Base-by-base conservation (phyloP, 1,140 invertebrate genomes). In the Orchesella cincta region DNA sequence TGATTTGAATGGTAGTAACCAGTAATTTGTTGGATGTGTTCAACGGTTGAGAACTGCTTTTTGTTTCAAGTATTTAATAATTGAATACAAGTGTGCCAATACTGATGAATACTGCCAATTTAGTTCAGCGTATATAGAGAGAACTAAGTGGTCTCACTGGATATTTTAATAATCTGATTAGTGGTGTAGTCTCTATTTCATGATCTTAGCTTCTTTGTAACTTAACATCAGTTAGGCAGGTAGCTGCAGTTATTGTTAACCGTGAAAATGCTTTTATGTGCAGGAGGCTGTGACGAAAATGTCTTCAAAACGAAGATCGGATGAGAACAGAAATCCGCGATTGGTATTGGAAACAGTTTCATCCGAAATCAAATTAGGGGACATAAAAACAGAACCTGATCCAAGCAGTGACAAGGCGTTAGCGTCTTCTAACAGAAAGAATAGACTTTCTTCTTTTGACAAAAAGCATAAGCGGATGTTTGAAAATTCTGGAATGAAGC, bases 401-500 rank as follows among this genome's bases (percentile, higher is more conserved):
- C n/a, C n/a, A n/a, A n/a, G n/a, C n/a, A n/a, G n/a, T 12, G 20
- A 46, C 39, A 46, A 20, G 20, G 39, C 39, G 39, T 46, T 46
- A 46, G 20, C 39, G 20, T 20, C 8, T 8, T 67, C 62, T 16
- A 31, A 14, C 14, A 33, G 31, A 26, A 67, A 67, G 26, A 29
- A 33, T 8, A 29, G 29, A 67, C 33, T 67, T 12, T 31, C 62
- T 3, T 12, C 62, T 14, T 67, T 67, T 33, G 62, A 67, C 5
- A 3, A 33, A 16, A 29, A 33, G 33, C 26, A 67, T 31, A 29
- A 31, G 31, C 5, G 5, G 5, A 29, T 26, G 23, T 67, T 67
- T 67, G 28, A 33, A 67, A 33, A 29, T 31, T 67, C 62, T 29
- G 62, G 62, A 29, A 67, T 67, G 62, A 67, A 67, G 33, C 5